phyloP scores from a whole-genome alignment of 2,113 vertebrate species.

The Tenebrosternarchus preto region DNA sequence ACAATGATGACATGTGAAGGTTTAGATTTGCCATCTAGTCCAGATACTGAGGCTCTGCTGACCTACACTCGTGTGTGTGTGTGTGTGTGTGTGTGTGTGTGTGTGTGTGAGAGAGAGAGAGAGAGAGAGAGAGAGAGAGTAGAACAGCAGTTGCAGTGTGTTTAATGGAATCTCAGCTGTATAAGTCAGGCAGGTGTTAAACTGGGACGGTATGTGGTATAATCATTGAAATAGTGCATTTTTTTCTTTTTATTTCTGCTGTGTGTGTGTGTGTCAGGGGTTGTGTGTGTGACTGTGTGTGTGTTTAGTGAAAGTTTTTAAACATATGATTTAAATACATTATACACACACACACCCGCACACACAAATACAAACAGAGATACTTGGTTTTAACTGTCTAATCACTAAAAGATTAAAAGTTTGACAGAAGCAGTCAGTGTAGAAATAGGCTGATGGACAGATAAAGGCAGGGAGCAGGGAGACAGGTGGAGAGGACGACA shows the following conservation, averaged over 20 bases:
- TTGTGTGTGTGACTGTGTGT: too few species aligned
- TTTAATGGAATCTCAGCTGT: background rate
- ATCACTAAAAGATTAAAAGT: too few species aligned
- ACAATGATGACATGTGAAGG: too few species aligned
- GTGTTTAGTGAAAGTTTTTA: too few species aligned
- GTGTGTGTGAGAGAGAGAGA: too few species aligned
- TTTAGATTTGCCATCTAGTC: too few species aligned
- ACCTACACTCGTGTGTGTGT: constrained; percentile 22
- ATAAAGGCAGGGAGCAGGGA: background rate
- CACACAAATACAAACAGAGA: background rate
- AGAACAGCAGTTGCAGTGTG: background rate
- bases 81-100: constrained; percentile 15
- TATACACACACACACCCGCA: background rate
- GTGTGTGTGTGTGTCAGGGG: background rate
- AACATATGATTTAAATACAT: too few species aligned
- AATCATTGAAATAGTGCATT: background rate
- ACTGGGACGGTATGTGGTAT: background rate
- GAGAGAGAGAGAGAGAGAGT: background rate
- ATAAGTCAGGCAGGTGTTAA: constrained; percentile 13
- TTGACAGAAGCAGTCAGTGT: background rate
- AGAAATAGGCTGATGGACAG: background rate
- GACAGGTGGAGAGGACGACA: background rate
- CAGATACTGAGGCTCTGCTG: too few species aligned
- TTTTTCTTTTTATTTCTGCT: background rate
- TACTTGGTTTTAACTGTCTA: too few species aligned